Conservation (phyloP, 2,797 vertebrate genomes). For the Enteromius fasciolatus region DNA sequence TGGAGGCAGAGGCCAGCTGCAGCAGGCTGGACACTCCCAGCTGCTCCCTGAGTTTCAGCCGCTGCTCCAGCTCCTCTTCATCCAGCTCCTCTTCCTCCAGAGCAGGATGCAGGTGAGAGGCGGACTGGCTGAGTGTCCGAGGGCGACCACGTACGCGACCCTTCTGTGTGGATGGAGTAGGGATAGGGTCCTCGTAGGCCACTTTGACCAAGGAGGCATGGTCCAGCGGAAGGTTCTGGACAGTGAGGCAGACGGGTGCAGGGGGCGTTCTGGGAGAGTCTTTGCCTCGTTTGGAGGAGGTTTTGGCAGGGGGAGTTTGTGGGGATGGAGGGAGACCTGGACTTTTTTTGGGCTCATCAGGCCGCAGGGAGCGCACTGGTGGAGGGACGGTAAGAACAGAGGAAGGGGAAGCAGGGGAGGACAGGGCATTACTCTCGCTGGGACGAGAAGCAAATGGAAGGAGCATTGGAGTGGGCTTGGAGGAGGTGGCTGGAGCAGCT, state of each 20-base stretch:
- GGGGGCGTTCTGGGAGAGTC: conserved; percentile 69
- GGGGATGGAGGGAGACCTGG: conserved; percentile 53
- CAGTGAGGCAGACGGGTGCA: conserved; percentile 79
- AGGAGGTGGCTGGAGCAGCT: conserved; percentile 40
- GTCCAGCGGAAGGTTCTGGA: conserved; percentile 89
- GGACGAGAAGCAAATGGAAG: conserved; percentile 75
- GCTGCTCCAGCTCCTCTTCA: conserved; percentile 71
- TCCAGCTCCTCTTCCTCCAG: conserved; percentile 65
- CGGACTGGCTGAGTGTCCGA: conserved; percentile 67
- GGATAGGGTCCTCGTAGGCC: conserved; percentile 79
- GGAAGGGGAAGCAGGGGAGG: conserved; percentile 53
- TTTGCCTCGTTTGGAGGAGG: conserved; percentile 69
- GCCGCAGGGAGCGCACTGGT: conserved; percentile 63
- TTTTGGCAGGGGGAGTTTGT: conserved; percentile 65
- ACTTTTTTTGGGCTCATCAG: conserved; percentile 69
- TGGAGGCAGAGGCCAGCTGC: conserved; percentile 76
- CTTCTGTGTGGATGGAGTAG: conserved; percentile 63
- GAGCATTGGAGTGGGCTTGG: conserved; percentile 73
- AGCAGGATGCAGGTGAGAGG: conserved; percentile 59
- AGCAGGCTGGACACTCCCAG: conserved; percentile 78
- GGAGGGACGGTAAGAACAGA: conserved; percentile 73
- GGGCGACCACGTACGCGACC: conserved; percentile 74
- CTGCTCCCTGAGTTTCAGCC: conserved; percentile 77
- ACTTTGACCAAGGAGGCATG: conserved; percentile 89
- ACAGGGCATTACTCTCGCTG: conserved; percentile 72